Conservation (phyloP, 2,888 invertebrate species). For the Ochlodes sylvanus region DNA sequence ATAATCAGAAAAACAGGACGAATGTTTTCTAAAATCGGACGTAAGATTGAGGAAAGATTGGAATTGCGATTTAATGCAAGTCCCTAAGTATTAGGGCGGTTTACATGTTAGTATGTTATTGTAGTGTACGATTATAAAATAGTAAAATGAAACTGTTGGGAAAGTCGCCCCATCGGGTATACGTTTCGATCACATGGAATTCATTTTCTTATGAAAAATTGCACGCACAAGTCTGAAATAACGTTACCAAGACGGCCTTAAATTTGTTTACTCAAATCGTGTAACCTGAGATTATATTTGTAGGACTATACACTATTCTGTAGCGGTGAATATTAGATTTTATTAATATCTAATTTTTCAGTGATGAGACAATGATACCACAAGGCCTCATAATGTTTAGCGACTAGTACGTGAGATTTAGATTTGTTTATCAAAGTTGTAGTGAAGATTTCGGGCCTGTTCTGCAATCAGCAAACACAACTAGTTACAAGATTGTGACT, state of each 20-base stretch:
- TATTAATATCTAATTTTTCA: neutral
- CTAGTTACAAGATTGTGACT: too few species aligned
- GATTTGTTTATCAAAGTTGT: too few species aligned
- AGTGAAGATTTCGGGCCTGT: too few species aligned
- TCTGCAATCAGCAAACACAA: too few species aligned
- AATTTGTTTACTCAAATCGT: conserved; percentile 27
- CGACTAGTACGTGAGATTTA: neutral
- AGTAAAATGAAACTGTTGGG: neutral
- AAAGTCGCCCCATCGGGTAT: neutral
- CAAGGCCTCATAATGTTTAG: conserved; percentile 21
- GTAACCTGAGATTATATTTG: conserved; percentile 31
- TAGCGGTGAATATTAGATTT: conserved; percentile 7
- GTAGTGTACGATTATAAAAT: too few species aligned
- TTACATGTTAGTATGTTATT: neutral
- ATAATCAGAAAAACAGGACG: too few species aligned
- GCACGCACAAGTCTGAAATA: conserved; percentile 37
- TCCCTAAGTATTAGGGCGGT: conserved; percentile 6
- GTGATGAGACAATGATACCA: neutral
- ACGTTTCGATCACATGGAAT: conserved; percentile 15
- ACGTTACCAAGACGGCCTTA: conserved; percentile 32
- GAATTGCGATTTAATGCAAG: neutral
- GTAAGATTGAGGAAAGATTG: neutral
- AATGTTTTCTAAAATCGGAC: too few species aligned
- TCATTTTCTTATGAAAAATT: conserved; percentile 10
- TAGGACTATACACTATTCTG: conserved; percentile 23